Percentiles rank a stretch among this genome's conserved stretches.
phyloP scores from a whole-genome alignment of 2,888 invertebrate species.

The Erannis defoliaria region DNA sequence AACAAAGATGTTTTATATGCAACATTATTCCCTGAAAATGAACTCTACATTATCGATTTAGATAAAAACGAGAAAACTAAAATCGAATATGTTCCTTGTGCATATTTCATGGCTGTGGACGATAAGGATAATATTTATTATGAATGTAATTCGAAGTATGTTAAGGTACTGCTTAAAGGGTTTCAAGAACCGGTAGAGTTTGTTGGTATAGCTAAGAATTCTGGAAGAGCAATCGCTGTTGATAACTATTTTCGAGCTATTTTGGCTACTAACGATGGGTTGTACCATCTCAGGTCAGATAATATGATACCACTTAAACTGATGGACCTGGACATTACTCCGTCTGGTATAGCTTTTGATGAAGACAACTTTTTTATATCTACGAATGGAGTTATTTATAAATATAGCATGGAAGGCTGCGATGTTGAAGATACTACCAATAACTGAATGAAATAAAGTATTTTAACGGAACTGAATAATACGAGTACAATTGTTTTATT shows the following conservation, averaged over 20 bases:
- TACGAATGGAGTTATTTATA: constrained; percentile 72
- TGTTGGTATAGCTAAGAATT: constrained; percentile 74
- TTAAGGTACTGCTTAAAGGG: constrained; percentile 74
- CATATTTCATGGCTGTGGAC: constrained; percentile 77
- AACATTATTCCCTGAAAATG: constrained; percentile 74
- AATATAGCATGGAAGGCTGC: constrained; percentile 62
- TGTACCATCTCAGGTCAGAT: constrained; percentile 69
- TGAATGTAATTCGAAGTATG: constrained; percentile 80
- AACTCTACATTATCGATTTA: constrained; percentile 67
- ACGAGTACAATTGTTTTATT: constrained; percentile 3
- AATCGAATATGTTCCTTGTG: constrained; percentile 72
- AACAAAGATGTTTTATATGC: constrained; percentile 68
- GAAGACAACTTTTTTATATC: constrained; percentile 66
- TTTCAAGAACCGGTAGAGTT: constrained; percentile 78
- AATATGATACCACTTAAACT: constrained; percentile 75
- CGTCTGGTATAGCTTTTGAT: constrained; percentile 70
- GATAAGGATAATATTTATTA: constrained; percentile 71
- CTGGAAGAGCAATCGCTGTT: constrained; percentile 70
- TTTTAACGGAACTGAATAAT: not conserved
- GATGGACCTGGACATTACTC: constrained; percentile 74
- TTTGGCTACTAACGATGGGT: constrained; percentile 75
- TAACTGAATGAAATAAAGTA: not conserved
- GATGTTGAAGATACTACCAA: constrained; percentile 26
- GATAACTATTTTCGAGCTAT: constrained; percentile 63
- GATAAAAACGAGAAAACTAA: constrained; percentile 68